Conservation (phyloP, 2,797 vertebrate genomes). For the Tiaroga cobitis region DNA sequence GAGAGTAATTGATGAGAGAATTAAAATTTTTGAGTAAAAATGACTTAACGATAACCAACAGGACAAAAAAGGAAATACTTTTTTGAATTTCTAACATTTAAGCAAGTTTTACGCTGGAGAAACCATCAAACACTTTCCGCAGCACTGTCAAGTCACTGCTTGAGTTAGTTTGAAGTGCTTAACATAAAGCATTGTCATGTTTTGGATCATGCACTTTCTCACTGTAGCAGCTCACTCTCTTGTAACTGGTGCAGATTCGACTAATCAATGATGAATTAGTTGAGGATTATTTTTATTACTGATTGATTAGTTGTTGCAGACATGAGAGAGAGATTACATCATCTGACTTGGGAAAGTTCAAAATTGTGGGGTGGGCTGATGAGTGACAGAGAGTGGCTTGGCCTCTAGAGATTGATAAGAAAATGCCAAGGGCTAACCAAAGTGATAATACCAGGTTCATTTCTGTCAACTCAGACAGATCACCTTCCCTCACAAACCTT, state of each 20-base stretch:
- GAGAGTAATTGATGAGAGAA: not conserved
- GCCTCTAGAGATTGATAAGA: constrained; percentile 61
- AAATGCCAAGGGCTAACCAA: constrained; percentile 59
- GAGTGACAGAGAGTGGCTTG: constrained; percentile 47
- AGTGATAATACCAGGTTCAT: constrained; percentile 62
- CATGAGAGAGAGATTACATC: not conserved
- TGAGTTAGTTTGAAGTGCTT: not conserved
- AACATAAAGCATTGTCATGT: not conserved
- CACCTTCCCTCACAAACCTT: constrained; percentile 34
- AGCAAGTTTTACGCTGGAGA: not conserved
- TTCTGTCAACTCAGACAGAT: constrained; percentile 59
- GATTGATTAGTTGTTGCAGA: not conserved
- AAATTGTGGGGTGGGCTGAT: not conserved
- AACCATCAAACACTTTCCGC: not conserved
- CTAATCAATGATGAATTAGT: not conserved
- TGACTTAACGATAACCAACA: not conserved
- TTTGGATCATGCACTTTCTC: not conserved
- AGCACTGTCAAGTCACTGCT: not conserved
- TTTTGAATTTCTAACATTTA: not conserved
- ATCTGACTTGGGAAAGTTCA: constrained; percentile 17
- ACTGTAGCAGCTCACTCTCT: not conserved
- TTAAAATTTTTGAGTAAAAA: not conserved
- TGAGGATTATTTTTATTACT: not conserved
- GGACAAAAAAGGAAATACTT: not conserved
- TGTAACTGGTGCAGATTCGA: not conserved